phyloP scores from a whole-genome alignment of 1,140 invertebrate species.

The Bombus pyrosoma region DNA sequence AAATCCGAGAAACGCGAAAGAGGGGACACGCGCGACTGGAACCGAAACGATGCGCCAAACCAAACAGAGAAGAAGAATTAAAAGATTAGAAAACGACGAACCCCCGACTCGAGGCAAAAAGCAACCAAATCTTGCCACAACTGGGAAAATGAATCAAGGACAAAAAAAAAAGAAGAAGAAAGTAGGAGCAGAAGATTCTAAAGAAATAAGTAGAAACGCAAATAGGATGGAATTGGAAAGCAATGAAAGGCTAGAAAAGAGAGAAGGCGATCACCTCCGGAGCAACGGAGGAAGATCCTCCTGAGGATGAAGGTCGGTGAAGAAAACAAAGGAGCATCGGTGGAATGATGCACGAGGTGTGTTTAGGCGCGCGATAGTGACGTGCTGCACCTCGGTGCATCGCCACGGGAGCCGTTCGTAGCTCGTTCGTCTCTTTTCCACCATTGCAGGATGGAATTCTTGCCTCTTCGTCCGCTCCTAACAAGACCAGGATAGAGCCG shows the following conservation, averaged over 20 bases:
- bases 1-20: too few relatives aligned
- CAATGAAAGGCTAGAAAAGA: constrained; percentile 6
- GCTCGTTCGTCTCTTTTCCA: constrained; percentile 55
- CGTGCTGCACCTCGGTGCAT: constrained; percentile 73
- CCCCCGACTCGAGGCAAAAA: too few relatives aligned
- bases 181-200: too few relatives aligned
- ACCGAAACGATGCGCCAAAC: too few relatives aligned
- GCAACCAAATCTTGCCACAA: too few relatives aligned
- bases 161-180: too few relatives aligned
- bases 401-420: constrained; percentile 78
- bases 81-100: not conserved
- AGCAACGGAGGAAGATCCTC: not conserved
- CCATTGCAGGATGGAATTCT: constrained; percentile 27
- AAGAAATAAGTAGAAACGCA: not conserved
- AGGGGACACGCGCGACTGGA: too few relatives aligned
- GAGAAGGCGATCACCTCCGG: constrained; percentile 22
- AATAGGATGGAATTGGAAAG: not conserved
- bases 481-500: constrained; percentile 82
- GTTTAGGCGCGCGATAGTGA: constrained; percentile 82
- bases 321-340: constrained; percentile 78
- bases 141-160: not conserved
- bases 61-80: not conserved
- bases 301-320: constrained; percentile 15
- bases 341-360: constrained; percentile 81
- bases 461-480: constrained; percentile 65